Base-by-base conservation (phyloP, 2,888 invertebrate species). In the Incurvaria masculella region DNA sequence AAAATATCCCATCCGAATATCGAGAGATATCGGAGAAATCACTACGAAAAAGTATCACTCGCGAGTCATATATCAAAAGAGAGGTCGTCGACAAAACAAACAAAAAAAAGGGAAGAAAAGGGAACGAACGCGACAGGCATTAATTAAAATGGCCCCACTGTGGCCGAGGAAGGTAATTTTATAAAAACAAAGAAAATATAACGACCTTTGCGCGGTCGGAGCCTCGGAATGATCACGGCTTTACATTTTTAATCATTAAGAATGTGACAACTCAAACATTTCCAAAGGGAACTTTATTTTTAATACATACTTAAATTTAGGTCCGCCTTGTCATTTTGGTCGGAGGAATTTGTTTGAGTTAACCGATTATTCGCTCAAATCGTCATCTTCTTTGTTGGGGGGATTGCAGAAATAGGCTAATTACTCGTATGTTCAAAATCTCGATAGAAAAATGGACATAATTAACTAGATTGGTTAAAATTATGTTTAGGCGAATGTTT, bases 131-230 rank as follows among this genome's bases (percentile, higher is more conserved):
- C 78, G 79, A 78, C 72, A 72, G 72, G 75, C 76, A 79, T 79
- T 79, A 79, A 79, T 79, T 79, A 79, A 79, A 79, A 76, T 68
- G 72, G 74, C 74, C 72, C 73, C 73, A 71, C 71, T 70, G 71
- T 73, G 70, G 70, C 71, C 62, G 72, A 71, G 70, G 75, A 75
- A 75, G 75, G 75, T 73, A 75, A 53, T 67, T 69, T 69, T 44
- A 17, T 8, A 11, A 21, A 45, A 45, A 45, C 45, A 46, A 46
- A 46, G 39, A 45, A 21, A 2, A 17, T 21, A 5, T 8, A 74
- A 71, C 74, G 70, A 72, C 72, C 75, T 40, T 68, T 66, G 68
- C 76, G 64, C 76, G 73, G 78, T 74, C 73, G 75, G 76, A 69
- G 72, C 74, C 67, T 68, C 67, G 69, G 70, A 70, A 75, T 75